Evolutionary conservation across 2,797 vertebrate genomes (phyloP).

Genomic region (Hydrocynus forskahlii): DNA sequence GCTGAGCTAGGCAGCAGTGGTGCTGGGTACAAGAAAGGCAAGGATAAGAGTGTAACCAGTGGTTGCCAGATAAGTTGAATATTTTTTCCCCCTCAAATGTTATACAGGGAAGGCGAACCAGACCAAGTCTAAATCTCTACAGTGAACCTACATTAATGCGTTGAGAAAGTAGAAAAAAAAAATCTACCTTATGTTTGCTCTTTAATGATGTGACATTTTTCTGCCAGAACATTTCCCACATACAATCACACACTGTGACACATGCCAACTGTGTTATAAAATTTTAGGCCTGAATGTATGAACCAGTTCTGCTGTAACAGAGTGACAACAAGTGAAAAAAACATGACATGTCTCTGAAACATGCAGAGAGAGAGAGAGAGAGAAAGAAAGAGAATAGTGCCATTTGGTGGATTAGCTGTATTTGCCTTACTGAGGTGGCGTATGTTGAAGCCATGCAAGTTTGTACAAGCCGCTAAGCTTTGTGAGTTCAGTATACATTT

Average conservation of each 20-base stretch:
- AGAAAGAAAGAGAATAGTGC: slow-evolving; percentile 11
- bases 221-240: slow-evolving; percentile 68
- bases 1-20: slow-evolving; percentile 69
- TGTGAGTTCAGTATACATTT: slow-evolving; percentile 68
- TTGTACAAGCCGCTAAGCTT: slow-evolving; percentile 70
- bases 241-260: slow-evolving; percentile 29
- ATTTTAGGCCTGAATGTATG: slow-evolving; percentile 51
- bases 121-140: not conserved
- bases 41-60: slow-evolving; percentile 53
- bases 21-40: slow-evolving; percentile 41
- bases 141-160: slow-evolving; percentile 34
- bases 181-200: slow-evolving; percentile 49
- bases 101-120: not conserved
- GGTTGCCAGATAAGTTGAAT: slow-evolving; percentile 51
- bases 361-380: slow-evolving; percentile 23
- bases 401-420: slow-evolving; percentile 40
- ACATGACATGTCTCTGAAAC: slow-evolving; percentile 39
- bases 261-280: slow-evolving; percentile 62
- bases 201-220: slow-evolving; percentile 65
- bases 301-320: slow-evolving; percentile 32
- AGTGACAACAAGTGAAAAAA: slow-evolving; percentile 15
- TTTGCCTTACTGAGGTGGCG: slow-evolving; percentile 54
- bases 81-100: slow-evolving; percentile 26
- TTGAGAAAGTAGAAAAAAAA: slow-evolving; percentile 53
- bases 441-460: slow-evolving; percentile 67